Conservation (phyloP, 2,888 invertebrate genomes). For the Nephrotoma appendiculata region DNA sequence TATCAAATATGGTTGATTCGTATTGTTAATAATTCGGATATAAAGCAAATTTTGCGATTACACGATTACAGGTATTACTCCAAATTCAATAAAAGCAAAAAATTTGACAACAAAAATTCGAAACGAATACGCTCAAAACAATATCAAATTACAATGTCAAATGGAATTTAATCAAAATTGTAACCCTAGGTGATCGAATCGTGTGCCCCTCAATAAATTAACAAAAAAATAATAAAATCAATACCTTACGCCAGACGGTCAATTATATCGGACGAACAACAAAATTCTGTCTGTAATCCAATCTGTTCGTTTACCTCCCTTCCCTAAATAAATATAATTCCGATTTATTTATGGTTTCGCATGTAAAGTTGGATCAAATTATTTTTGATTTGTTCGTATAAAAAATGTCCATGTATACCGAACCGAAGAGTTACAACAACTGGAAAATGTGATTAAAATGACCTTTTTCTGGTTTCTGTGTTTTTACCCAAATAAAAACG, state of each 20-base stretch:
- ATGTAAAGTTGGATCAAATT: neutral
- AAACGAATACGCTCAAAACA: neutral
- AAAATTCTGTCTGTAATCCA: neutral
- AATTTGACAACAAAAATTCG: neutral
- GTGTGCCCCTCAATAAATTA: neutral
- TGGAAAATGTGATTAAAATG: neutral
- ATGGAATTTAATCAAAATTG: neutral
- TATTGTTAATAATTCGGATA: too few species aligned
- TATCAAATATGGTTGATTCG: too few species aligned
- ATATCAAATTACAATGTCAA: neutral
- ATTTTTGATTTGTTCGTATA: neutral
- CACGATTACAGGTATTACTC: too few species aligned
- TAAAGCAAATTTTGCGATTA: too few species aligned
- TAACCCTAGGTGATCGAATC: neutral
- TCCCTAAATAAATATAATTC: neutral
- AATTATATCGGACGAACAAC: neutral
- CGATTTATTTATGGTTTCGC: neutral
- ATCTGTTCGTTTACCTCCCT: neutral
- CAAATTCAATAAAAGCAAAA: too few species aligned
- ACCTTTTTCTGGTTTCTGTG: neutral
- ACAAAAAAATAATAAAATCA: neutral
- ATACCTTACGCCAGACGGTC: neutral
- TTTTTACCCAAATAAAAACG: neutral
- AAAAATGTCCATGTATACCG: neutral
- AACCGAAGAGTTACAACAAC: neutral